Evolutionary conservation across 2,888 invertebrate genomes (phyloP), one percentile per base, ranked within the genome.

Genomic region (Tiphia femorata): DNA sequence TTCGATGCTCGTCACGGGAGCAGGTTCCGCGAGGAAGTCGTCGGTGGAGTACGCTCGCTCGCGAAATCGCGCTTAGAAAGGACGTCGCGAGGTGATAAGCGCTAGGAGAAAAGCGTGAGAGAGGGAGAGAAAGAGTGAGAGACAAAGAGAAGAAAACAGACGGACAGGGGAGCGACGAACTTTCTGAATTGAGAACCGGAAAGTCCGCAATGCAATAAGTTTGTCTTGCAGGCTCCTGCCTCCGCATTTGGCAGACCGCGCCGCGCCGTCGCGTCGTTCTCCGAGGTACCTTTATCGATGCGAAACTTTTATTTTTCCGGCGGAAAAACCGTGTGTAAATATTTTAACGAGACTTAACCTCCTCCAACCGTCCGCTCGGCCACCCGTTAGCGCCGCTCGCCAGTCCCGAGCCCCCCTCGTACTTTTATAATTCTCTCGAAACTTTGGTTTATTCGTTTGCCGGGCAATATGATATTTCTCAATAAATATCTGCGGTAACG

Each of bases 251-350:
- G n/a, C 35, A n/a, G n/a, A n/a, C 25, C n/a, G 17, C 25, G 29
- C 21, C 23, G 41, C n/a, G 1, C 23, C 29, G 33, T 30, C 42
- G 29, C 1, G 1, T 16, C 42, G 10, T 10, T 23, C 25, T 23
- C 2, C 23, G 7, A 21, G 12, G 21, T n/a, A 5, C 12, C 8
- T 27, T 20, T 19, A 29, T 35, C 17, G 41, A 33, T 10, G 19
- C 16, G 48, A 48, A 52, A 47, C 48, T 47, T 42, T 47, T 48
- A 53, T 48, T 48, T 53, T 35, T 19, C n/a, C n/a, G n/a, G 27
- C n/a, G 17, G 29, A 19, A 33, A 53, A 20, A 27, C 25, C 19
- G 7, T 40, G 10, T 20, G 30, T 23, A 48, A 53, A 35, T 48
- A 42, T 48, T 53, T 40, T 42, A 12, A 44, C 30, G 30, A 44